Evolutionary conservation across 1,140 invertebrate species (phyloP), one percentile per base, ranked within the genome.

Genomic region (Mamestra configurata): DNA sequence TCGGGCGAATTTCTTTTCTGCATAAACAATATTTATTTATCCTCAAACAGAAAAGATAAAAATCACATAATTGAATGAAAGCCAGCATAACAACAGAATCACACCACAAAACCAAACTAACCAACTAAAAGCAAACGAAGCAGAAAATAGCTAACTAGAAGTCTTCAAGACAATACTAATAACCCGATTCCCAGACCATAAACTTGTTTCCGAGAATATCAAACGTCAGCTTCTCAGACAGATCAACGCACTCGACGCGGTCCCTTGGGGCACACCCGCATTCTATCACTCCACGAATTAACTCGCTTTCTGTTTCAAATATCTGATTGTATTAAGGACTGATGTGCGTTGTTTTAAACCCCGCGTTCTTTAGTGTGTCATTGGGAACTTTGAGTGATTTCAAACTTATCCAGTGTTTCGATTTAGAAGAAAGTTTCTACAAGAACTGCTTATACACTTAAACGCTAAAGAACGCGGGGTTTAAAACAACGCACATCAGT

Each of bases 241-340:
- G 66, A 70, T 70, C 66, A 70, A 70, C 66, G 66, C 66, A 70
- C 66, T 27, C 20, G 11, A 22, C 18, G 13, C 13, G 55, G 53
- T 68, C 72, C 71, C 64, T 24, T 24, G 13, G 8, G 70, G 68
- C 35, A 68, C 40, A 68, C 72, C 81, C 81, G 81, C 81, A 82
- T 82, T 82, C 80, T 75, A 79, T 79, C 81, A 82, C 77, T 27
- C 66, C 15, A 22, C 31, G 71, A 66, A 82, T 82, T 82, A 79
- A 77, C 66, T 61, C 31, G 73, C 43, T 79, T 72, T 72, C 40
- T 79, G 51, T 82, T 57, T 24, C 51, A 24, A 70, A 35, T 66
- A 79, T 79, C 78, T 75, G 61, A 82, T 78, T 79, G 59, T 43
- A 57, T 57, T 59, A 57, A 49, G 71, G n/a, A 57, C 53, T 18